Evolutionary conservation across 2,888 invertebrate species (phyloP).

Genomic region (Scaptomyza caliginosa): DNA sequence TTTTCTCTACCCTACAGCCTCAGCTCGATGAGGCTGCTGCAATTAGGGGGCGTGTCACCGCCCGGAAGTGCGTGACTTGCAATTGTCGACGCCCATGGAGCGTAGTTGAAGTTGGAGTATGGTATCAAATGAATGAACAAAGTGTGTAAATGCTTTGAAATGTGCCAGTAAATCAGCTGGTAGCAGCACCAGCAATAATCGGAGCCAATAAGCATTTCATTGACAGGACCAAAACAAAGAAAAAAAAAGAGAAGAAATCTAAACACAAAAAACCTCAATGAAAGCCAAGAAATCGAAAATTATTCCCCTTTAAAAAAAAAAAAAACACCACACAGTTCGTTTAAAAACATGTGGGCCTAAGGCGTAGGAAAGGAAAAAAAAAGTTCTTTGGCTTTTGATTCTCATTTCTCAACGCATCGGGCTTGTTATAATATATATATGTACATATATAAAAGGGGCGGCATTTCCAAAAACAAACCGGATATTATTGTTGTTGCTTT

Average conservation of each 20-base stretch:
- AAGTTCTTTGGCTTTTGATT: conserved; percentile 7
- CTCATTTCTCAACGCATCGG: conserved; percentile 23
- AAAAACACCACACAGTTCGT: background rate
- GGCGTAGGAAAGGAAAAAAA: background rate
- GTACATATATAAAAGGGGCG: conserved; percentile 8
- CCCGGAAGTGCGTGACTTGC: conserved; percentile 76
- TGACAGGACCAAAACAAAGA: conserved; percentile 35
- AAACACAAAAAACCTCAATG: conserved; percentile 29
- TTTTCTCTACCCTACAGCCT: background rate
- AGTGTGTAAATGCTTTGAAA: conserved; percentile 14
- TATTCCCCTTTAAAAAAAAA: too few relatives aligned
- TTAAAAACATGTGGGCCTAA: conserved; percentile 36
- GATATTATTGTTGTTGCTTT: conserved; percentile 53
- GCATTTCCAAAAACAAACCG: conserved; percentile 47
- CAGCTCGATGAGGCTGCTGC: conserved; percentile 35
- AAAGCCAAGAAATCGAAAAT: conserved; percentile 31
- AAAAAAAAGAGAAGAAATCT: background rate
- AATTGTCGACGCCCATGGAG: conserved; percentile 41
- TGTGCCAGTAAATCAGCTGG: conserved; percentile 32
- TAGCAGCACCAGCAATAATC: conserved; percentile 36
- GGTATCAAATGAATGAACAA: background rate
- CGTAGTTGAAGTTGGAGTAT: conserved; percentile 6
- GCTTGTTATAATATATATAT: conserved; percentile 59
- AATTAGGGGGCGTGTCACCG: conserved; percentile 65
- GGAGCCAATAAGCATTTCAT: conserved; percentile 61